A percentile compares a stretch with the other conserved stretches of the same genome.
Conservation (phyloP, 2,888 invertebrate genomes). For the Megalurothrips usitatus region DNA sequence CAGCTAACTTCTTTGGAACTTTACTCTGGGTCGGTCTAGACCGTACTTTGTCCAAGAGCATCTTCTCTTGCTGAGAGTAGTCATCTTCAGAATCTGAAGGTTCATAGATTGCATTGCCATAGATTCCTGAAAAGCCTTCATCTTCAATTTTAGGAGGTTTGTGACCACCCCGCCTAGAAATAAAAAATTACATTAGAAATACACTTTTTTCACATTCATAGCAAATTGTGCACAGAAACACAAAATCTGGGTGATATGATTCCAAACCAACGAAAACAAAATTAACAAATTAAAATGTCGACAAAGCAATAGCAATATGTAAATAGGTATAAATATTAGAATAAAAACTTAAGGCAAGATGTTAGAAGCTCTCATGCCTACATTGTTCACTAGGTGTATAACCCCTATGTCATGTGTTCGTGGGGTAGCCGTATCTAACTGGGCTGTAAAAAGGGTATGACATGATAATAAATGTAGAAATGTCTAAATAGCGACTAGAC, state of each 20-base stretch:
- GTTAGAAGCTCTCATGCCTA: not conserved
- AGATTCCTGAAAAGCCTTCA: not conserved
- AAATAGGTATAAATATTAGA: not conserved
- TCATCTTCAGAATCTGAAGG: slow-evolving; percentile 69
- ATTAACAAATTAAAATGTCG: no score
- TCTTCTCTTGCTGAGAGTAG: slow-evolving; percentile 61
- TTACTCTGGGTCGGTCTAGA: slow-evolving; percentile 32
- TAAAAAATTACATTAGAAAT: not conserved
- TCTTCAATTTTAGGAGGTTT: slow-evolving; percentile 1
- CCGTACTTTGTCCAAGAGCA: slow-evolving; percentile 38
- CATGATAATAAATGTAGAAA: not conserved
- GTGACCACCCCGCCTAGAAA: slow-evolving; percentile 23
- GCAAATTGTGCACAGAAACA: no score
- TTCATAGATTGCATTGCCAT: slow-evolving; percentile 53
- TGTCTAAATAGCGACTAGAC: not conserved
- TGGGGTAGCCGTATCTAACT: no score
- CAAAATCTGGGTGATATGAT: no score
- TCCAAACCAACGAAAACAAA: no score
- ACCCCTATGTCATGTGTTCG: no score
- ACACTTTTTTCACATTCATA: not conserved
- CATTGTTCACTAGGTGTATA: no score
- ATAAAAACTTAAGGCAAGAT: not conserved
- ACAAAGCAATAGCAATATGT: no score
- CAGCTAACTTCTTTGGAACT: slow-evolving; percentile 33
- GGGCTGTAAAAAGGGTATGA: not conserved